phyloP scores from a whole-genome alignment of 2,888 invertebrate genomes.

The Mayetiola destructor region DNA sequence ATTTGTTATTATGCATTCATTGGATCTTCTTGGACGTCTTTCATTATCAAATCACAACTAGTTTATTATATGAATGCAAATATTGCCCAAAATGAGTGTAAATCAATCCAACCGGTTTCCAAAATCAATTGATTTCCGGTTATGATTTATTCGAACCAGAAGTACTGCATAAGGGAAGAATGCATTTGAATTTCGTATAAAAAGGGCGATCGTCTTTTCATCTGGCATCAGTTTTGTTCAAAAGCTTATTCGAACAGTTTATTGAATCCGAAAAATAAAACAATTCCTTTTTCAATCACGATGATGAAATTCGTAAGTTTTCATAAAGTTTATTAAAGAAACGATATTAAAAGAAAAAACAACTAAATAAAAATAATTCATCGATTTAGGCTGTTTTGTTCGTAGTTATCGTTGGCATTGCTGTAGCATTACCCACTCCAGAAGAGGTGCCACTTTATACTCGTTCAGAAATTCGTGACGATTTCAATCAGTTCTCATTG shows the following conservation, averaged over 20 bases:
- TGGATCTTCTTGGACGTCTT: too few species aligned
- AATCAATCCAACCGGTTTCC: too few species aligned
- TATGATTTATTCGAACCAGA: background rate
- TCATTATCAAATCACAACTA: too few species aligned
- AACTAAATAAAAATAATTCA: background rate
- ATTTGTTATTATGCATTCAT: too few species aligned
- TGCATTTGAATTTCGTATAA: background rate
- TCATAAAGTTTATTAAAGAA: background rate
- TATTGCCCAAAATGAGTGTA: too few species aligned
- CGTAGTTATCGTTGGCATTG: background rate
- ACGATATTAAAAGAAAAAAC: background rate
- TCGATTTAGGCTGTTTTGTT: background rate
- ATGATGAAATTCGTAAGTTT: conserved; percentile 3
- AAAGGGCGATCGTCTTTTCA: background rate
- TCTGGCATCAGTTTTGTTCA: background rate
- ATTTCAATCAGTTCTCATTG: background rate
- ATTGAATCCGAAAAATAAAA: background rate
- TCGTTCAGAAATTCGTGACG: background rate
- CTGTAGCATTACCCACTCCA: background rate
- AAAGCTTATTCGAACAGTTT: background rate
- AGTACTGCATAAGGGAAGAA: too few species aligned
- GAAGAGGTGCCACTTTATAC: background rate
- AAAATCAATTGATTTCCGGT: background rate
- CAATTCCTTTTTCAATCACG: background rate
- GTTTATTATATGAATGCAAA: too few species aligned